Evolutionary conservation across 2,888 invertebrate genomes (phyloP), one percentile per base, ranked within the genome.

Genomic region (Agrotis puta): DNA sequence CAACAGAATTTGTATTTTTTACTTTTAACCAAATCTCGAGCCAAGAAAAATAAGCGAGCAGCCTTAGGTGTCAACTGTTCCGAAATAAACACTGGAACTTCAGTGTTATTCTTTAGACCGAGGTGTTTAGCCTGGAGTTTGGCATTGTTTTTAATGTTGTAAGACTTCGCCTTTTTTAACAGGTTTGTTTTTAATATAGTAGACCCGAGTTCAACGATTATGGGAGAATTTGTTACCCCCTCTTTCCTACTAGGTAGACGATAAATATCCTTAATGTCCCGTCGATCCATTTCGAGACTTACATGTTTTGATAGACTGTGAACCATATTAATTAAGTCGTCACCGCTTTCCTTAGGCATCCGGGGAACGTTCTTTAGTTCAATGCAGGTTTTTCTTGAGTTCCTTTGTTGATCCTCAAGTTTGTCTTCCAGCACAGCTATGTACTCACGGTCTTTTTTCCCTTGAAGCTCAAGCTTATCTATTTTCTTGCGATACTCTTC

Each of bases 1-100:
- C 69, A 63, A 3, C 56, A 70, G 13, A 58, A 67, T 20, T 53
- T 61, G 24, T 66, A 66, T 18, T 51, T 7, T 39, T 54, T 54
- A 2, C 47, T n/a, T 16, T 70, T 64, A 3, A 58, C 22, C 16
- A 66, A n/a, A 13, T 43, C 43, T 43, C 43, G 43, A 13, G 43
- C 43, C 14, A 43, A 13, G 43, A 43, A 43, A 14, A 43, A 43
- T 3, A 43, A 14, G 43, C 43, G 43, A 4, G 43, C 43, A 14
- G 13, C 43, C 14, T 43, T 43, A 11, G 11, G 43, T 13, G 43
- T 11, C 43, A 43, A 43, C 27, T 27, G 27, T 27, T 27, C 27
- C 5, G 27, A 27, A 27, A 27, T 27, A 5, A 27, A 27, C 27
- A 27, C 5, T 27, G 27, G 27, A 27, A 27, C 27, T 27, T 27